These are phyloP conservation scores for Neodon shergylaensis DNA, from an alignment of 2,113 vertebrate species.

Conservation along the genomic window DNA sequence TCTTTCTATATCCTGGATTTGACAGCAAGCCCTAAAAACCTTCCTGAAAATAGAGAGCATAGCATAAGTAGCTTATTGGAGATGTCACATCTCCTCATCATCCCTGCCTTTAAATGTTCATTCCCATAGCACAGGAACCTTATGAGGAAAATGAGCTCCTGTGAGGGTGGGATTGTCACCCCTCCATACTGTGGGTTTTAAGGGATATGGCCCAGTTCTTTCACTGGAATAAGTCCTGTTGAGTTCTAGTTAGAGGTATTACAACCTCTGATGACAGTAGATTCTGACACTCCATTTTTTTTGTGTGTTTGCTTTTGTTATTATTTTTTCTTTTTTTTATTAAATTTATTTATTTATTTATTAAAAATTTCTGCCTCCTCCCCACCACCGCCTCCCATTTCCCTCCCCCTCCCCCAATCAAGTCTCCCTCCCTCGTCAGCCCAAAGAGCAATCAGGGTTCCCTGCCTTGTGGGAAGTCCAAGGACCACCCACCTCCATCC, in stretches of 20 bases:
- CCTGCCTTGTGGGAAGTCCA: too few relatives aligned
- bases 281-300: background rate
- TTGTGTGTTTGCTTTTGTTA: too few relatives aligned
- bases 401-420: too few relatives aligned
- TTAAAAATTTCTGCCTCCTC: too few relatives aligned
- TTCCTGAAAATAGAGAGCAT: fast-evolving
- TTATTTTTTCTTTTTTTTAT: too few relatives aligned
- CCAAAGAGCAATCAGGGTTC: too few relatives aligned
- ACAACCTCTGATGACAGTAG: fast-evolving
- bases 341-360: too few relatives aligned
- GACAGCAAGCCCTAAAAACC: fast-evolving
- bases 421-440: too few relatives aligned
- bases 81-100: too few relatives aligned
- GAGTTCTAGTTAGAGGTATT: background rate
- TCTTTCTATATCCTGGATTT: background rate
- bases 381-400: too few relatives aligned
- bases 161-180: background rate
- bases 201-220: background rate
- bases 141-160: fast-evolving
- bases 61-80: background rate
- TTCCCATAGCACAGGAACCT: background rate
- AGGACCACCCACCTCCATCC: too few relatives aligned
- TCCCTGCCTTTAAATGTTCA: background rate
- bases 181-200: background rate
- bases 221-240: background rate